These are phyloP conservation scores for Melitaea cinxia DNA, from an alignment of 1,140 invertebrate genomes.

Conservation along the genomic window DNA sequence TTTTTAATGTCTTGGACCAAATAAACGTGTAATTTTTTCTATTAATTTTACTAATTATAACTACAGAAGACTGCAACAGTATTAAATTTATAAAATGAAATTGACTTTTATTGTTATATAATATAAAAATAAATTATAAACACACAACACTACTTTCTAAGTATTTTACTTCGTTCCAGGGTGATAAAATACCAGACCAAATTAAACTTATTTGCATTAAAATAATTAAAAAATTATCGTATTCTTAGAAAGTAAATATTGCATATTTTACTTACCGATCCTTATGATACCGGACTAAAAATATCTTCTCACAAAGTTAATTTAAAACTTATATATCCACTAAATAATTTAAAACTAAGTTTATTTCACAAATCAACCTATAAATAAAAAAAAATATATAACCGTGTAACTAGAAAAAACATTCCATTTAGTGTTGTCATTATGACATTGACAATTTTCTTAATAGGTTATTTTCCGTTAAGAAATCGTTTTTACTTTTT, in stretches of 20 bases:
- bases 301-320: not conserved
- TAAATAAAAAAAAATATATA: not conserved
- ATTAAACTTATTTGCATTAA: constrained; percentile 11
- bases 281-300: not conserved
- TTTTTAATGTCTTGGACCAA: no score
- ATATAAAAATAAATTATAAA: no score
- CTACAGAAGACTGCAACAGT: no score
- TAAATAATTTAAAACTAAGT: constrained; percentile 1
- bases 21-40: no score
- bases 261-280: not conserved
- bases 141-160: no score
- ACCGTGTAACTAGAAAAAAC: not conserved
- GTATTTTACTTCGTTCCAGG: no score
- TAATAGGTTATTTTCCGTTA: not conserved
- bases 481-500: not conserved
- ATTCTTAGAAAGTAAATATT: not conserved
- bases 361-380: not conserved
- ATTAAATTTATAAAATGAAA: no score
- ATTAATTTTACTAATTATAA: no score
- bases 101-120: no score
- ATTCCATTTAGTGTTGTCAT: constrained; percentile 2
- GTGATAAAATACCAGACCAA: not conserved
- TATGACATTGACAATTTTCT: not conserved
- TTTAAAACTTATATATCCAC: not conserved
- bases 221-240: constrained; percentile 1